These are phyloP conservation scores for Varanus komodoensis DNA, from an alignment of 2,113 vertebrate species.

Conservation along the genomic window DNA sequence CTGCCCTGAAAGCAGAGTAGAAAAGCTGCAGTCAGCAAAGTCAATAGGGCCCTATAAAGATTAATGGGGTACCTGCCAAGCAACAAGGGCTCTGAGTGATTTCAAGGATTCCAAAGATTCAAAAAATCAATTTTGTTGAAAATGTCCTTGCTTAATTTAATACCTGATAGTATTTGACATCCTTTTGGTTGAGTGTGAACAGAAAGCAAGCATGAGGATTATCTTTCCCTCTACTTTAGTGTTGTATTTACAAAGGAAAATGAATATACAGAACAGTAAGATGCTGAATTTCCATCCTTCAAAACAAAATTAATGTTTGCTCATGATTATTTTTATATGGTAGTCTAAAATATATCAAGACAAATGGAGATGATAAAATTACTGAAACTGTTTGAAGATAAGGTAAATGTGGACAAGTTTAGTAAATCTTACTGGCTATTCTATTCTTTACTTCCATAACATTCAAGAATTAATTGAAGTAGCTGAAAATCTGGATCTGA, in stretches of 20 bases:
- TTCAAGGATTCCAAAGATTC: slow-evolving; percentile 78
- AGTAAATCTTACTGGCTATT: slow-evolving; percentile 17
- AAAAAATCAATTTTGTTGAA: slow-evolving; percentile 84
- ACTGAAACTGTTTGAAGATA: slow-evolving; percentile 24
- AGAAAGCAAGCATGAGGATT: slow-evolving; percentile 41
- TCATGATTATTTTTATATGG: slow-evolving; percentile 29
- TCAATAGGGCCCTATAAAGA: slow-evolving; percentile 77
- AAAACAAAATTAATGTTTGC: slow-evolving; percentile 41
- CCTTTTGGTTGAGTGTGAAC: slow-evolving; percentile 47
- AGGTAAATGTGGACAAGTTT: neutral
- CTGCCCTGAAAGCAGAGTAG: slow-evolving; percentile 48
- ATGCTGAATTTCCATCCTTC: slow-evolving; percentile 40
- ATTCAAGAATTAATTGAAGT: slow-evolving; percentile 27
- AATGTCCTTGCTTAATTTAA: slow-evolving; percentile 80
- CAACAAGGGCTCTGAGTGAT: slow-evolving; percentile 77
- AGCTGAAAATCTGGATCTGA: slow-evolving; percentile 34
- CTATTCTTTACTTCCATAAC: neutral
- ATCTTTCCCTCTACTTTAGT: neutral
- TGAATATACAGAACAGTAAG: slow-evolving; percentile 50
- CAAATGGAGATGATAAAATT: slow-evolving; percentile 46
- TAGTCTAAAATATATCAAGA: slow-evolving; percentile 47
- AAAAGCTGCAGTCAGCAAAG: slow-evolving; percentile 59
- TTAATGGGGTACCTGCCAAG: slow-evolving; percentile 78
- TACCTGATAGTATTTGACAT: slow-evolving; percentile 73
- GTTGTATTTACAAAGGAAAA: slow-evolving; percentile 53